Conservation (phyloP, 2,113 vertebrate genomes). For the Odocoileus virginianus region DNA sequence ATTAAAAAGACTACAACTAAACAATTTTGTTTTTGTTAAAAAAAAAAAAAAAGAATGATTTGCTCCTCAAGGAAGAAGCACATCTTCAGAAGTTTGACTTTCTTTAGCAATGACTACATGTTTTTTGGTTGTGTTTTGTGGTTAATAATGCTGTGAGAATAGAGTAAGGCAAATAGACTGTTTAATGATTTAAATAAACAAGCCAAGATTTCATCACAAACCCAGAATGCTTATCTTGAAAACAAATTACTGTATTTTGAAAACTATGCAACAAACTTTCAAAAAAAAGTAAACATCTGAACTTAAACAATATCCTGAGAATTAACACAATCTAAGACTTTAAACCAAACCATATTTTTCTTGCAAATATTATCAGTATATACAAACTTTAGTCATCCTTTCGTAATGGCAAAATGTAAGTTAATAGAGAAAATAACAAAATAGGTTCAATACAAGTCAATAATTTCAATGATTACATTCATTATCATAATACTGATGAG, state of each 20-base stretch:
- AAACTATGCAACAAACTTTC: neutral
- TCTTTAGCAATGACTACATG: neutral
- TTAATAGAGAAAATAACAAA: constrained; percentile 26
- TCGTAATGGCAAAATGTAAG: neutral
- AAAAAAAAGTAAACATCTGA: neutral
- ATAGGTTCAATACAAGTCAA: neutral
- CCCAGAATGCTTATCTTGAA: neutral
- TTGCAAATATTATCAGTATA: neutral
- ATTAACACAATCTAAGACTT: neutral
- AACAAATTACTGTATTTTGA: neutral
- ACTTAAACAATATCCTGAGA: neutral
- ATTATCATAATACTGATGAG: constrained; percentile 33
- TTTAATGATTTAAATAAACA: neutral
- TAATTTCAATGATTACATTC: constrained; percentile 28
- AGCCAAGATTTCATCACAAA: neutral
- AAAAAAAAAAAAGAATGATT: neutral
- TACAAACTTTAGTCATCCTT: neutral
- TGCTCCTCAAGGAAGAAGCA: neutral
- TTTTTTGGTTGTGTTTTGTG: neutral
- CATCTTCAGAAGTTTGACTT: neutral
- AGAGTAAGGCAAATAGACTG: neutral
- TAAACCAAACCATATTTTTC: neutral
- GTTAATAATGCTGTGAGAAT: neutral
- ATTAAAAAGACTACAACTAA: neutral
- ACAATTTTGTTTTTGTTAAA: neutral